Conservation (phyloP, 2,888 invertebrate species). For the Trissolcus brochymenae region DNA sequence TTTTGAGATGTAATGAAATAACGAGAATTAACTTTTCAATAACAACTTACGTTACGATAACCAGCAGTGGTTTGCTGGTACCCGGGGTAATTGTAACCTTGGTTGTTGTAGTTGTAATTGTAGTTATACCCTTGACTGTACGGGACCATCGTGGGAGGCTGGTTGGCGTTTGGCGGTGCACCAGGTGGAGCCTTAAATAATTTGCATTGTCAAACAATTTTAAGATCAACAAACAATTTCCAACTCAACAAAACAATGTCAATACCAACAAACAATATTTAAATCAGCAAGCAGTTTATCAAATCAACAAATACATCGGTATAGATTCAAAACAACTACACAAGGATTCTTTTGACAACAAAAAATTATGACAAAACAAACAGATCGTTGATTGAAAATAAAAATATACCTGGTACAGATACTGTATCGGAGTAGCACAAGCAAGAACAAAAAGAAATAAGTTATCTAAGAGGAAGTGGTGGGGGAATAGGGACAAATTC, state of each 20-base stretch:
- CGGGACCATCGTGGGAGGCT: conserved; percentile 70
- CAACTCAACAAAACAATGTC: too few species aligned
- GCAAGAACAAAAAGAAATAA: too few species aligned
- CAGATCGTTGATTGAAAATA: neutral
- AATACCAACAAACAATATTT: neutral
- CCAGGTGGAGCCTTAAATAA: conserved; percentile 65
- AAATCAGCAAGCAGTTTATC: neutral
- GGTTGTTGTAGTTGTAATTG: conserved; percentile 72
- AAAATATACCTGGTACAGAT: neutral
- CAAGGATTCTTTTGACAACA: too few species aligned
- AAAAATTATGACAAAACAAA: too few species aligned
- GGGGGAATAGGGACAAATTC: too few species aligned
- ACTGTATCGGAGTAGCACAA: too few species aligned
- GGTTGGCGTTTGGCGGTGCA: conserved; percentile 72
- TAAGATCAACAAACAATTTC: too few species aligned
- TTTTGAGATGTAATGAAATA: neutral
- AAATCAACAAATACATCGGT: too few species aligned
- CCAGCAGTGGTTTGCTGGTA: conserved; percentile 69
- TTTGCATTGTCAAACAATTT: neutral
- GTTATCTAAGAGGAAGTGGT: too few species aligned
- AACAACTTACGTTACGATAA: conserved; percentile 73
- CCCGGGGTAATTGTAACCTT: conserved; percentile 68
- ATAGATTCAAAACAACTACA: too few species aligned
- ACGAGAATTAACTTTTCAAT: neutral
- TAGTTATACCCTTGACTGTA: conserved; percentile 72